These are phyloP conservation scores for Proales similis DNA, from an alignment of 1,140 invertebrate genomes.

Conservation along the genomic window DNA sequence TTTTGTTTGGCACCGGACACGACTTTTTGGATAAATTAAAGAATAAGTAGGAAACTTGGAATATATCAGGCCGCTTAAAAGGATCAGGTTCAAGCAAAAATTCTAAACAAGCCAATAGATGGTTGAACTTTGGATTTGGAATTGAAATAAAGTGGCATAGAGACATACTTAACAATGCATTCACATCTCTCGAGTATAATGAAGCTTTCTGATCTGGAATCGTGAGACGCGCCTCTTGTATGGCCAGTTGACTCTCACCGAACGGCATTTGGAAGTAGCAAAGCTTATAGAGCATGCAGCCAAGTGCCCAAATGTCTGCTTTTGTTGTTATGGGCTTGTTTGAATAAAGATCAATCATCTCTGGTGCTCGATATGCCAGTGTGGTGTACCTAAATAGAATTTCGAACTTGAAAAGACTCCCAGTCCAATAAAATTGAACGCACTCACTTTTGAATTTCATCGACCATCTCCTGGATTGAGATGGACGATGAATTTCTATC, in stretches of 20 bases:
- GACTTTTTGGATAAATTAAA: conserved; percentile 67
- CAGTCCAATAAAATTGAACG: not conserved
- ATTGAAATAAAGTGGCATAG: not conserved
- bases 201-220: conserved; percentile 65
- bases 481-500: conserved; percentile 72
- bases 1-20: conserved; percentile 72
- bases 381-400: conserved; percentile 67
- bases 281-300: conserved; percentile 80
- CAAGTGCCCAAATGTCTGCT: conserved; percentile 83
- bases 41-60: conserved; percentile 72
- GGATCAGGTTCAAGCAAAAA: conserved; percentile 35
- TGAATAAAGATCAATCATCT: conserved; percentile 89
- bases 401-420: not conserved
- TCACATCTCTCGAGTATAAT: conserved; percentile 56
- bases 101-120: not conserved
- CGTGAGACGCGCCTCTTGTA: conserved; percentile 78
- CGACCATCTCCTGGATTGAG: conserved; percentile 81
- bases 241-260: conserved; percentile 83
- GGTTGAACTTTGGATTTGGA: not conserved
- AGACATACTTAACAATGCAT: conserved; percentile 24
- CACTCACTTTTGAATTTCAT: conserved; percentile 65
- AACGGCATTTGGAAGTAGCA: conserved; percentile 87
- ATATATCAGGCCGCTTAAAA: conserved; percentile 66
- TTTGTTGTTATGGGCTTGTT: conserved; percentile 81
- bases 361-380: conserved; percentile 80